phyloP scores from a whole-genome alignment of 2,113 vertebrate genomes.

The Macrotus californicus region DNA sequence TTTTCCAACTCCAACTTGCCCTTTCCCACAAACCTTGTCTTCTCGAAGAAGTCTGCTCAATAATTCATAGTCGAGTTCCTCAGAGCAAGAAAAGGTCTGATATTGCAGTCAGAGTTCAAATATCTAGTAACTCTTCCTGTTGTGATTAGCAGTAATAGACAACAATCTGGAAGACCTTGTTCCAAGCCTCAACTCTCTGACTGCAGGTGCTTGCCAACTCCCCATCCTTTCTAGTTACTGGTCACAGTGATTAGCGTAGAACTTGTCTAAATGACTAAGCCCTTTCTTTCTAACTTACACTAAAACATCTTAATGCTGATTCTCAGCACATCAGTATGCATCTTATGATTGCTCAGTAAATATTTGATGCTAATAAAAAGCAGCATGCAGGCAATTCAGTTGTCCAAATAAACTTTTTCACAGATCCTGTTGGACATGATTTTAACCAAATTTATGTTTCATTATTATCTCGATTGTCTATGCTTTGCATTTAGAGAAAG shows the following conservation, averaged over 20 bases:
- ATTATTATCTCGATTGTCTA: neutral
- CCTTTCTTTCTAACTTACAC: neutral
- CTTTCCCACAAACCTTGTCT: conserved; percentile 41
- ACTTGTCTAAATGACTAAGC: neutral
- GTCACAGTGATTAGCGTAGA: neutral
- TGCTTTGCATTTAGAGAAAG: conserved; percentile 6
- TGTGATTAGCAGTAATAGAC: neutral
- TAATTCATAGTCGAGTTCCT: conserved; percentile 56
- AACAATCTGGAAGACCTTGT: neutral
- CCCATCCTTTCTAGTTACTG: neutral
- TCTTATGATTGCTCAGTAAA: conserved; percentile 8
- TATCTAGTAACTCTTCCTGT: neutral
- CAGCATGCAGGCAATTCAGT: neutral
- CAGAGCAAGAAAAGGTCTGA: conserved; percentile 36
- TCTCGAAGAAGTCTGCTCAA: conserved; percentile 40
- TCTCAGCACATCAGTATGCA: neutral
- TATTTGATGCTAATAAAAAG: conserved; percentile 30
- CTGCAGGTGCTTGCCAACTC: neutral
- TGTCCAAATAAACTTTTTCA: neutral
- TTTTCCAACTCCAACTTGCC: neutral
- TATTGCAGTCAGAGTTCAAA: conserved; percentile 44
- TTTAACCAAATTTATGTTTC: conserved; percentile 35
- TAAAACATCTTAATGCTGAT: neutral
- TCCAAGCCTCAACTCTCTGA: neutral
- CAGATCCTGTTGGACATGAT: neutral